Conservation (phyloP, 2,888 invertebrate genomes). For the Dasysyrphus tricinctus region DNA sequence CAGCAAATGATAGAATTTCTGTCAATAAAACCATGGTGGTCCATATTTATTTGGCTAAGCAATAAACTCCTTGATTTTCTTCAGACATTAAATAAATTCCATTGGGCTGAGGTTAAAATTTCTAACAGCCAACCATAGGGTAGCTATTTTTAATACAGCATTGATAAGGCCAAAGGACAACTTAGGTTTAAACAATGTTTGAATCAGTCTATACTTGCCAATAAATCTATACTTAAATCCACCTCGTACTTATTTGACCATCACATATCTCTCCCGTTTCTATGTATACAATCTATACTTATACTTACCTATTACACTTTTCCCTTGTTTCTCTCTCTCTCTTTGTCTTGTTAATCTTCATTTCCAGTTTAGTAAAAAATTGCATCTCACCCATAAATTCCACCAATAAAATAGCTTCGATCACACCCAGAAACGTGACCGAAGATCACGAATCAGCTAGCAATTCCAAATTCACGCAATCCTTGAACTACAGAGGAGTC, state of each 20-base stretch:
- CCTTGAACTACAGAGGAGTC: conserved; percentile 53
- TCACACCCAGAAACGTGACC: conserved; percentile 82
- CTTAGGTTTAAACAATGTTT: too few species aligned
- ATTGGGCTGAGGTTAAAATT: too few species aligned
- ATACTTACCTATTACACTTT: not conserved
- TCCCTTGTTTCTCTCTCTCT: conserved; percentile 34
- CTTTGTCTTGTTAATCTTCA: conserved; percentile 65
- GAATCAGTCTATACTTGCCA: too few species aligned
- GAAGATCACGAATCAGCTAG: conserved; percentile 78
- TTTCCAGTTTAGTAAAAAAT: conserved; percentile 72
- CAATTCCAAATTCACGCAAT: conserved; percentile 64
- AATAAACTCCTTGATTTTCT: too few species aligned
- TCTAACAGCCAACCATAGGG: too few species aligned
- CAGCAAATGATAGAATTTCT: too few species aligned
- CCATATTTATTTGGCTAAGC: too few species aligned
- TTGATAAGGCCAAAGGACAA: too few species aligned
- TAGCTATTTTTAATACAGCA: too few species aligned
- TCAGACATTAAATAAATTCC: too few species aligned
- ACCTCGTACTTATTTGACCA: conserved; percentile 11
- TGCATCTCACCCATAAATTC: conserved; percentile 78
- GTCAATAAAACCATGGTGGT: too few species aligned
- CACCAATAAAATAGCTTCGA: conserved; percentile 81
- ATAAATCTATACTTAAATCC: not conserved
- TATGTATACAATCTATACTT: not conserved
- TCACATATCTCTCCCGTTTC: not conserved